Evolutionary conservation across 1,140 invertebrate species (phyloP), one percentile per base, ranked within the genome.

Genomic region (Caenorhabditis inopinata): DNA sequence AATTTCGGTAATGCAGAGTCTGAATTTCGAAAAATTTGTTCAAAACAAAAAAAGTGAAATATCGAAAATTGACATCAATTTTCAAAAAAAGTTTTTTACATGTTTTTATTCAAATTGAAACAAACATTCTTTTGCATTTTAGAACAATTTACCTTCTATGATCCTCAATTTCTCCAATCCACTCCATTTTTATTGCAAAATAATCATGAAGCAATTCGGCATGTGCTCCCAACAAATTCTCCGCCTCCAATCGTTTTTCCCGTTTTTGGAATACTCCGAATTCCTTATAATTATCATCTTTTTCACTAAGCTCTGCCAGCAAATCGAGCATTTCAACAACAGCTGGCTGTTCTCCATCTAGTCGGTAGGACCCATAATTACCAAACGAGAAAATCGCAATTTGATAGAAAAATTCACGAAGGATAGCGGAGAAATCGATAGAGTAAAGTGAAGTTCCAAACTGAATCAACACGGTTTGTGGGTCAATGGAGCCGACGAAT

Each of bases 351-450:
- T 68, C 58, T 1, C 38, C 32, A 7, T 68, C 58, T 7, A 68
- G 32, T 1, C 32, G 29, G n/a, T 68, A 68, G 2, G 58, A 68
- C 11, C 58, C 58, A n/a, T 32, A 68, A 38, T 68, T 68, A 7
- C 58, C 58, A 11, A 68, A 68, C n/a, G 58, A 68, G n/a, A 68
- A 38, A 68, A 68, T 18, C 32, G 58, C 35, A 42, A 68, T 68
- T 38, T 68, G 58, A 12, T 68, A 68, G 58, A 68, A 68, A 9
- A 68, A 68, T 21, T 68, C 58, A 1, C 58, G 58, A 18, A 68
- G 58, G 11, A 68, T 18, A 0, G 32, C 32, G 4, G 29, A 21
- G n/a, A 68, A 68, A 2, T 68, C 27, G 11, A 68, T 0, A 21
- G 11, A 5, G n/a, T 42, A 68, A 6, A 68, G 58, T 1, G 58